phyloP scores from a whole-genome alignment of 2,888 invertebrate genomes.

The Dexiosoma caninum region DNA sequence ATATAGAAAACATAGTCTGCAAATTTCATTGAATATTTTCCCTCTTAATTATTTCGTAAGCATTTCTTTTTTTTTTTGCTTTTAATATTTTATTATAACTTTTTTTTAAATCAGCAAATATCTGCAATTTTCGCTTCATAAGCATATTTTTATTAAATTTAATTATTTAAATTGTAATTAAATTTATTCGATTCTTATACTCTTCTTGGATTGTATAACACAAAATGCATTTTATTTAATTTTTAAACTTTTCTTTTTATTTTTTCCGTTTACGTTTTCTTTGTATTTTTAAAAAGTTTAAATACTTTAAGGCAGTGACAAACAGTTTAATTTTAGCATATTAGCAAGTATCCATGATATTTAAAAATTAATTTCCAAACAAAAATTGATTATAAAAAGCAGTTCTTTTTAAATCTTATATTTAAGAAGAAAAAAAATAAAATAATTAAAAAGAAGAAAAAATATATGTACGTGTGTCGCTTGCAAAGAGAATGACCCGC shows the following conservation, averaged over 20 bases:
- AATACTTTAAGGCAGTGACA: background rate
- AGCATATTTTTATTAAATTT: slow-evolving; percentile 31
- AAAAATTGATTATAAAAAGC: background rate
- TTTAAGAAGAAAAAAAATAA: slow-evolving; percentile 63
- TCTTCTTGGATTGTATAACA: slow-evolving; percentile 58
- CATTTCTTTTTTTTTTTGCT: slow-evolving; percentile 21
- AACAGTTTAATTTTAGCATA: background rate
- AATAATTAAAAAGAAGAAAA: slow-evolving; percentile 63
- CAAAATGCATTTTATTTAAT: slow-evolving; percentile 15
- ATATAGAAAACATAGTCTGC: slow-evolving; percentile 24
- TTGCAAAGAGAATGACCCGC: slow-evolving; percentile 79
- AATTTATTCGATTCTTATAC: slow-evolving; percentile 4
- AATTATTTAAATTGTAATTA: slow-evolving; percentile 35
- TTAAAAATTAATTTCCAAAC: too few species aligned
- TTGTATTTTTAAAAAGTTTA: slow-evolving; percentile 2
- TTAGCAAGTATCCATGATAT: background rate
- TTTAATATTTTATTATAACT: slow-evolving; percentile 11
- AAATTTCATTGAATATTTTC: slow-evolving; percentile 27
- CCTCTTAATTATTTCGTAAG: slow-evolving; percentile 33
- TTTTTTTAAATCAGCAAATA: slow-evolving; percentile 38
- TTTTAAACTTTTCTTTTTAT: slow-evolving; percentile 1
- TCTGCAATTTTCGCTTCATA: slow-evolving; percentile 37
- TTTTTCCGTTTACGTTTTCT: slow-evolving; percentile 20
- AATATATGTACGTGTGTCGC: slow-evolving; percentile 78
- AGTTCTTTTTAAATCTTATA: background rate